Evolutionary conservation across 2,113 vertebrate genomes (phyloP), one percentile per base, ranked within the genome.

Genomic region (Pteropus alecto): DNA sequence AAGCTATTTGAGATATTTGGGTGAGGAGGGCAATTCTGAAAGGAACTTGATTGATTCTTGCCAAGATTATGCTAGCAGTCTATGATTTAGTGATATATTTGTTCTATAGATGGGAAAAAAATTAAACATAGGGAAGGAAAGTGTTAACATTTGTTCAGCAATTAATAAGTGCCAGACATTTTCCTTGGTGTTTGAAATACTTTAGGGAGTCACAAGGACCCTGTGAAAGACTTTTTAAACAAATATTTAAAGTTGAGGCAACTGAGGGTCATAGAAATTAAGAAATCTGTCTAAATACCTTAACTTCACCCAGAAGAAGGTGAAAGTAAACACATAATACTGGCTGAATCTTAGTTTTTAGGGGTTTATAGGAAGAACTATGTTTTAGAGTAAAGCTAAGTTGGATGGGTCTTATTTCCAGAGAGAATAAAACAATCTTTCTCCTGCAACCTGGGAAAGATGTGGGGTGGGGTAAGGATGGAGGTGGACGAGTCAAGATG

Each of bases 81-180:
- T 87, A 61, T 79, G 38, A 83, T 76, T 43, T 79, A 84, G 63
- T 56, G 58, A 71, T 95, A 22, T 92, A 5, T 41, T 22, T 90
- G 21, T 22, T 87, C 60, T n/a, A 76, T 19, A 81, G 11, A 78
- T 87, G 3, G 26, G 63, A 60, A 65, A 43, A 78, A 77, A 30
- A 74, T 56, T 19, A 83, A 51, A 28, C 56, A 86, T 11, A 74
- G 7, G 33, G 41, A 94, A 93, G n/a, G 43, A 91, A 93, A 58
- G 28, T 65, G 35, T 92, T 95, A 95, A 89, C 28, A 58, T 92
- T 88, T 92, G 6, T 89, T 94, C 60, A 70, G 60, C 46, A 95
- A 68, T 38, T 90, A 68, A 30, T 90, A 30, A 74, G 28, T 89
- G 65, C 15, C 88, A 93, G 51, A 71, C 12, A 89, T 43, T 83